phyloP scores from a whole-genome alignment of 2,113 vertebrate species.

The Dendrocopos noguchii region DNA sequence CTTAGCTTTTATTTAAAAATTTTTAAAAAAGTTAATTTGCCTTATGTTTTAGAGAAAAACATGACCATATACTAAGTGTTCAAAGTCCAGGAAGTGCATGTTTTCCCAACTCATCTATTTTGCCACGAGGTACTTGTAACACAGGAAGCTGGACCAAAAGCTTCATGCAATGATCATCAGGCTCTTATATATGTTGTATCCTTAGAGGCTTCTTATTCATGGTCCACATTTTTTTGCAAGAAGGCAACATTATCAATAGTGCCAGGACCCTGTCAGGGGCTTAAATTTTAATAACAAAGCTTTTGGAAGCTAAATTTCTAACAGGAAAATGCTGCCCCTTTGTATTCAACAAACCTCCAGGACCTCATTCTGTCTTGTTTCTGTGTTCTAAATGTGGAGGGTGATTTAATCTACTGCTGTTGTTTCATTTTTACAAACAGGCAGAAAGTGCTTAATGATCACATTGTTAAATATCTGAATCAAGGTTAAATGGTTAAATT shows the following conservation, averaged over 20 bases:
- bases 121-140: neutral
- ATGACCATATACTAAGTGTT: neutral
- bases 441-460: neutral
- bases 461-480: neutral
- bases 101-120: neutral
- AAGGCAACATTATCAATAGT: neutral
- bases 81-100: neutral
- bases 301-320: neutral
- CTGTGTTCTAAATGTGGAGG: neutral
- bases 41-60: neutral
- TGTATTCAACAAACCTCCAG: neutral
- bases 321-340: neutral
- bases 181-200: neutral
- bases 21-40: neutral
- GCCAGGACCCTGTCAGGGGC: neutral
- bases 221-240: neutral
- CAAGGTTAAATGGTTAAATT: neutral
- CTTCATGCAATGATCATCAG: neutral
- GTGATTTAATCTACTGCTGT: neutral
- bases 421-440: neutral
- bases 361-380: neutral
- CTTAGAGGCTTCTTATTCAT: neutral
- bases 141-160: neutral
- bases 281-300: neutral
- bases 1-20: neutral